Base-by-base conservation (phyloP, 1,140 invertebrate species). In the Drosophila orena region DNA sequence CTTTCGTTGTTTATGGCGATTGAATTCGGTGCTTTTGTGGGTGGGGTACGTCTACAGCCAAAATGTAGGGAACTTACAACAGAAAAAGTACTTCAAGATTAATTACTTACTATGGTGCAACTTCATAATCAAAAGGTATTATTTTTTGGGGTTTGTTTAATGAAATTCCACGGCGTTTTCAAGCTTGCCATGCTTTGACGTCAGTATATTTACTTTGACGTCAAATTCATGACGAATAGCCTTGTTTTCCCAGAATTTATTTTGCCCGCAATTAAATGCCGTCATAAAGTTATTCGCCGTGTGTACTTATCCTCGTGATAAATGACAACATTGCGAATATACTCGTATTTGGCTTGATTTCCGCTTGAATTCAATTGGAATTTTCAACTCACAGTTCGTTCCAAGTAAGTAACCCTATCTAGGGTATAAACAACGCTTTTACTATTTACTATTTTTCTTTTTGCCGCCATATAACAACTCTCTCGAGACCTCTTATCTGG, bases 401-500 rank as follows among this genome's bases (percentile, higher is more conserved):
- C 2, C 1, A n/a, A 58, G 14, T 12, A 20, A 1, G 3, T 14
- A 14, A 2, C 12, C 55, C 17, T 47, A 15, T 47, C 14, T 24
- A 50, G 62, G 62, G 64, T 27, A 49, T 2, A 24, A 35, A 44
- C 27, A 35, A 43, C 27, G 54, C 60, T 62, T 62, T 62, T 35
- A 65, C 30, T 62, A 30, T 49, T 35, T 1, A 27, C 38, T 61
- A 30, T 52, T 43, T 60, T 70, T 30, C 56, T 22, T 30, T 70
- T 30, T 17, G 64, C 64, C 43, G 64, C 52, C 50, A 57, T 37
- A 57, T 70, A 70, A 69, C 42, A 38, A 15, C 40, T 14, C 49
- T 53, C 70, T 73, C 73, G 69, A 73, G 69, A 47, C 40, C 44
- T 56, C 43, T 70, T 70, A 70, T 70, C 64, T 70, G 24, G 17